Evolutionary conservation across 2,888 invertebrate genomes (phyloP), one percentile per base, ranked within the genome.

Genomic region (Hirtodrosophila duncani): DNA sequence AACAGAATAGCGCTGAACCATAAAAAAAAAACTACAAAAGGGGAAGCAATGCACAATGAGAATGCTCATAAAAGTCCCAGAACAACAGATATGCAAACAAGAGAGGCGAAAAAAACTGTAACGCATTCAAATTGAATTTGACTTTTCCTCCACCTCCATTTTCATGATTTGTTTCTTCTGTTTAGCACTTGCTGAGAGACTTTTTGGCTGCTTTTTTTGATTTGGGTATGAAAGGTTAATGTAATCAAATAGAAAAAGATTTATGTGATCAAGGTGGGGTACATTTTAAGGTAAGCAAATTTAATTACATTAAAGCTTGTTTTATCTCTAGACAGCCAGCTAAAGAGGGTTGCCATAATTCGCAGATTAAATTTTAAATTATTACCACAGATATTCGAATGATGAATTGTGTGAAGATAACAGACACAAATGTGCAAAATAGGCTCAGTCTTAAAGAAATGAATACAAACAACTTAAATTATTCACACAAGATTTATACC

Each of bases 201-300:
- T 3, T 23, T 24, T 24, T 13, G 24, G 37, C 13, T 23, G 6
- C 6, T n/a, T 13, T 42, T 59, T 44, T 58, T 58, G 58, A 58
- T 58, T 58, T 59, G 58, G 58, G 58, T 58, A 36, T 59, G 31
- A 18, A 29, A 26, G 26, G 58, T 37, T 58, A 42, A 56, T 56
- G 34, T 58, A 58, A 57, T 57, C 56, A 58, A 58, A 58, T 57
- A 31, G 41, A 48, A 56, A n/a, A 29, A 56, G 57, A 56, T 56
- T 57, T 56, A 57, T 56, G 39, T 39, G 21, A 18, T n/a, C n/a
- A n/a, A n/a, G n/a, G n/a, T n/a, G n/a, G n/a, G n/a, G n/a, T n/a
- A n/a, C n/a, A n/a, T n/a, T n/a, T n/a, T n/a, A n/a, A n/a, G n/a
- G n/a, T n/a, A n/a, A n/a, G n/a, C n/a, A n/a, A n/a, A n/a, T n/a